Conservation (phyloP, 2,797 vertebrate species). For the Falco biarmicus region DNA sequence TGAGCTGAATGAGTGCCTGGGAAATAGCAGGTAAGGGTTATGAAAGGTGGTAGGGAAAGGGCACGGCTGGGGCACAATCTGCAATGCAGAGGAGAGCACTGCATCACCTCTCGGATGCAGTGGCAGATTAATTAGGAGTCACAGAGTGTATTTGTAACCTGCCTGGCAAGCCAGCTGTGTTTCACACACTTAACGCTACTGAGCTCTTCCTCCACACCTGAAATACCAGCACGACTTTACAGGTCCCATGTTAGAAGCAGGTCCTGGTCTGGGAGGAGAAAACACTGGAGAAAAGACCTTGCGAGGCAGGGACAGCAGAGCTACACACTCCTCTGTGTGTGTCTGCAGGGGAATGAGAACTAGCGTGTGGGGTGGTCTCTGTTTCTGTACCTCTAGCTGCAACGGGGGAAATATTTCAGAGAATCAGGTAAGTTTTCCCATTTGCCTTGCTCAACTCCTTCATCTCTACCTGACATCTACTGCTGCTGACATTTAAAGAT, state of each 20-base stretch:
- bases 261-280: background rate
- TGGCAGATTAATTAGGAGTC: constrained; percentile 57
- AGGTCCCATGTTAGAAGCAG: background rate
- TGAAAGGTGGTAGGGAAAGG: constrained; percentile 3
- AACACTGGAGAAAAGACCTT: background rate
- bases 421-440: background rate
- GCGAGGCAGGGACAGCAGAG: background rate
- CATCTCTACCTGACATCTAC: background rate
- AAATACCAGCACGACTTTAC: background rate
- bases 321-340: background rate
- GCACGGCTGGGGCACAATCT: constrained; percentile 39
- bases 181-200: background rate
- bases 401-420: background rate
- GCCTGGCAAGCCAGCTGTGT: constrained; percentile 40
- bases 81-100: constrained; percentile 66
- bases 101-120: constrained; percentile 31
- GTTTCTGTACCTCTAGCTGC: background rate
- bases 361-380: background rate
- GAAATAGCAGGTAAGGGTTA: background rate
- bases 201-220: background rate
- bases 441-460: background rate
- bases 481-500: background rate
- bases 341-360: background rate
- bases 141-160: constrained; percentile 43
- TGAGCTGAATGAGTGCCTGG: background rate